Base-by-base conservation (phyloP, 2,888 invertebrate species). In the Melanargia galathea region DNA sequence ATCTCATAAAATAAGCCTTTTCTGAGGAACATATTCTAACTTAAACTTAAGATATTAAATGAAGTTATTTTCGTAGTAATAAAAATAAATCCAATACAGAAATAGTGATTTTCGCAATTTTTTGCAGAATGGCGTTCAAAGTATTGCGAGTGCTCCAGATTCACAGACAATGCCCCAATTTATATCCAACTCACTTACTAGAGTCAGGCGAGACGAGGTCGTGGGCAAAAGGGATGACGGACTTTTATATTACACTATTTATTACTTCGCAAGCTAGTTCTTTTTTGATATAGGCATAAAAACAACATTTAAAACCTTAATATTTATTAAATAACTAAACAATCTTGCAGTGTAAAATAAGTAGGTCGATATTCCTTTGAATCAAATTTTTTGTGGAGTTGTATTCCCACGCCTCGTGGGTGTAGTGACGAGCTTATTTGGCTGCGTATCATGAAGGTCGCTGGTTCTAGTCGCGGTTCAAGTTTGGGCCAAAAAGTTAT, bases 81-180 rank as follows among this genome's bases (percentile, higher is more conserved):
- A 38, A 38, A 38, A 38, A n/a, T 38, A 43, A 8, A 6, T 7
- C 40, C 7, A 40, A 40, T 40, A 40, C n/a, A 40, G 18, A 43
- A 43, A 43, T 43, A 18, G 43, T 43, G 18, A 43, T 18, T 18
- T 81, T 83, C 79, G 77, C 75, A 75, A 76, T 70, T 67, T 75
- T 76, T 85, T 83, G 82, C 84, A 86, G 85, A 87, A 88, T 87
- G 72, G 76, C 77, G 76, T 82, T 76, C 74, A 80, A 82, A 83
- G 83, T 83, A 81, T 74, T 75, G 81, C 83, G 82, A 85, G 80
- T 83, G 90, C 85, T 89, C 90, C 83, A 90, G 91, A 86, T 90
- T 87, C 87, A 80, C 90, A 90, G 90, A 91, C 91, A 91, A 90
- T 90, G 90, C 84, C 87, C 91, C 86, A 91, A 90, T 91, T 91